Percentiles rank a stretch among this genome's conserved stretches.
Evolutionary conservation across 2,797 vertebrate species (phyloP).

Genomic region (Sebastes matsubarae): DNA sequence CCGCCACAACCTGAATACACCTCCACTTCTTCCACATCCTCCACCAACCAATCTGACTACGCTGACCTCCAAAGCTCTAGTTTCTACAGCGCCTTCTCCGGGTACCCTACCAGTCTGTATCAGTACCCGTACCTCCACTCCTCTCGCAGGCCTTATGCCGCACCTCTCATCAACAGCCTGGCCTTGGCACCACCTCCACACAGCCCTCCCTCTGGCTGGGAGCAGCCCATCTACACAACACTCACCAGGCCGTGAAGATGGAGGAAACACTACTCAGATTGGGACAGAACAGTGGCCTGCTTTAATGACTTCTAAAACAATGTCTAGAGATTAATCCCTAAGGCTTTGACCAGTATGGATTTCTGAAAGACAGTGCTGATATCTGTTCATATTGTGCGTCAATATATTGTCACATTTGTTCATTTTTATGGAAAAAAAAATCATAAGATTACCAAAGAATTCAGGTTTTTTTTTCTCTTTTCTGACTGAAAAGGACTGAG

Average conservation of each 20-base stretch:
- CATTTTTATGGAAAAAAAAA: not conserved
- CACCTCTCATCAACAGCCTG: slow-evolving; percentile 87
- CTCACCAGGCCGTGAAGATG: slow-evolving; percentile 84
- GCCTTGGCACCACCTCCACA: slow-evolving; percentile 85
- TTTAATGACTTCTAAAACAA: not conserved
- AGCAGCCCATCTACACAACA: slow-evolving; percentile 90
- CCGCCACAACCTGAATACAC: slow-evolving; percentile 76
- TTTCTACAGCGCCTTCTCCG: slow-evolving; percentile 87
- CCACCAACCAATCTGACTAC: slow-evolving; percentile 87
- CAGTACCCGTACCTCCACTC: slow-evolving; percentile 92
- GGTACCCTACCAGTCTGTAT: slow-evolving; percentile 87
- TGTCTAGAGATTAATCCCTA: not conserved
- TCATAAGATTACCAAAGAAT: not conserved
- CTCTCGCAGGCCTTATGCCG: slow-evolving; percentile 85
- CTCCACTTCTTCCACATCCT: slow-evolving; percentile 65
- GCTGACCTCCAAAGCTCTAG: slow-evolving; percentile 88
- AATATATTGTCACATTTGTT: not conserved
- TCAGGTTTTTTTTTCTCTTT: not conserved
- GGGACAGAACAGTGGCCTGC: not conserved
- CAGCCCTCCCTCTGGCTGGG: slow-evolving; percentile 88
- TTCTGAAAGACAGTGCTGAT: not conserved
- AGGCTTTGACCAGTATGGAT: not conserved
- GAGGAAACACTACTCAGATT: not conserved
- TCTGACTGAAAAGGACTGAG: not conserved
- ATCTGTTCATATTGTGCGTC: not conserved